These are phyloP conservation scores for Sternotherus odoratus DNA, from an alignment of 2,797 vertebrate species.

Conservation along the genomic window DNA sequence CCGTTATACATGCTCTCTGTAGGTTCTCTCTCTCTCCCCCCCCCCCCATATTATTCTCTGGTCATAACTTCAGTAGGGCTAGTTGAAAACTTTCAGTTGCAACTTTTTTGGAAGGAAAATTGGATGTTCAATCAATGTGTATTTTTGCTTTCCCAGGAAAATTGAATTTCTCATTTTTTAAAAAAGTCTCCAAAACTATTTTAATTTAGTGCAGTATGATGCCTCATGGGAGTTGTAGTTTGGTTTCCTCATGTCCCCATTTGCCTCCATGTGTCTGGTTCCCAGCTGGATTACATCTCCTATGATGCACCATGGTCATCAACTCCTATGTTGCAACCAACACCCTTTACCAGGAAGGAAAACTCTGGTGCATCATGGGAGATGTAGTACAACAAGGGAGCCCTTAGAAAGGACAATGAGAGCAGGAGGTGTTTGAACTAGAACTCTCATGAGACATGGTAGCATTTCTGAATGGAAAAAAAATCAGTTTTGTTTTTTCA, in stretches of 20 bases:
- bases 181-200: not conserved
- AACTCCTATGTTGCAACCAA: not conserved
- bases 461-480: not conserved
- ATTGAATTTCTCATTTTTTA: not conserved
- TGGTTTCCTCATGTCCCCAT: not conserved
- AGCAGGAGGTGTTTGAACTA: not conserved
- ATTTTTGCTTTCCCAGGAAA: not conserved
- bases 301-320: not conserved
- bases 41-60: too few species aligned
- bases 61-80: not conserved
- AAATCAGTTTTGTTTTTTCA: not conserved
- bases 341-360: not conserved
- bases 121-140: not conserved
- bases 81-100: too few species aligned
- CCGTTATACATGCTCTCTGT: too few species aligned
- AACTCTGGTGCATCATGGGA: not conserved
- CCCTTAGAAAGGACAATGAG: not conserved
- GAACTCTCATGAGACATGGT: not conserved
- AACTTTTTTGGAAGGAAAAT: not conserved
- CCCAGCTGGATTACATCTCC: not conserved
- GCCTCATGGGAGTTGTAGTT: not conserved
- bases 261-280: not conserved
- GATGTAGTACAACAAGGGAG: not conserved
- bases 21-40: too few species aligned
- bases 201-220: not conserved